A percentile compares a stretch with the other conserved stretches of the same genome.
phyloP scores from a whole-genome alignment of 2,888 invertebrate species.

The Alcis repandata region DNA sequence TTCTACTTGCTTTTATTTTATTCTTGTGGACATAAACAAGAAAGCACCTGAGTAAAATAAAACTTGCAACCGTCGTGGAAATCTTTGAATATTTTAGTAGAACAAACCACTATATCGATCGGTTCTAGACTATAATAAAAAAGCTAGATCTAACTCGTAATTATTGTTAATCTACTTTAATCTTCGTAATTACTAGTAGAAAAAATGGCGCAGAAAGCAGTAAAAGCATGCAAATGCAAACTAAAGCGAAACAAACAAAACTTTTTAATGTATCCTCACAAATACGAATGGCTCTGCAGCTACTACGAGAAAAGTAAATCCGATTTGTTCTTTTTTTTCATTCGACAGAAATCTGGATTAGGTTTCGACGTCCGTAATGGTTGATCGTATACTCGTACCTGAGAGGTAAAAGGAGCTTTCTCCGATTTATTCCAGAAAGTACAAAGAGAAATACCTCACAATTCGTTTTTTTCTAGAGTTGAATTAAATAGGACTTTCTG shows the following conservation, averaged over 20 bases:
- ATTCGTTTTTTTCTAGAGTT: constrained; percentile 2
- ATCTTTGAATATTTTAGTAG: too few relatives aligned
- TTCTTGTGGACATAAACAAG: too few relatives aligned
- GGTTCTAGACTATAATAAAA: too few relatives aligned
- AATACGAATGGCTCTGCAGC: neutral
- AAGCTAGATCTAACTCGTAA: neutral
- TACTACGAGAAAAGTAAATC: constrained; percentile 12
- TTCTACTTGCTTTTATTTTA: too few relatives aligned
- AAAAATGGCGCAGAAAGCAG: too few relatives aligned
- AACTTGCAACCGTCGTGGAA: too few relatives aligned
- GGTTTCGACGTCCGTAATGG: constrained; percentile 29
- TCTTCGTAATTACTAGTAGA: too few relatives aligned
- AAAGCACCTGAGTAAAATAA: too few relatives aligned
- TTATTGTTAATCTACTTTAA: neutral
- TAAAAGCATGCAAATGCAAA: too few relatives aligned
- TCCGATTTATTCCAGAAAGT: constrained; percentile 16
- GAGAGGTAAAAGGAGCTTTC: constrained; percentile 15
- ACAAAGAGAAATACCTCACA: constrained; percentile 12
- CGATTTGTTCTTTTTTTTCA: constrained; percentile 31
- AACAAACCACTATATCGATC: too few relatives aligned
- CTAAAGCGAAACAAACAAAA: neutral
- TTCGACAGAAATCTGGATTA: constrained; percentile 37
- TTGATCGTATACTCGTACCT: constrained; percentile 24
- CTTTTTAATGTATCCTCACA: neutral
- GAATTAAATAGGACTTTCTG: neutral